Percentiles rank a stretch among this genome's conserved stretches.
Evolutionary conservation across 2,888 invertebrate species (phyloP).

Genomic region (Lathronympha strigana): DNA sequence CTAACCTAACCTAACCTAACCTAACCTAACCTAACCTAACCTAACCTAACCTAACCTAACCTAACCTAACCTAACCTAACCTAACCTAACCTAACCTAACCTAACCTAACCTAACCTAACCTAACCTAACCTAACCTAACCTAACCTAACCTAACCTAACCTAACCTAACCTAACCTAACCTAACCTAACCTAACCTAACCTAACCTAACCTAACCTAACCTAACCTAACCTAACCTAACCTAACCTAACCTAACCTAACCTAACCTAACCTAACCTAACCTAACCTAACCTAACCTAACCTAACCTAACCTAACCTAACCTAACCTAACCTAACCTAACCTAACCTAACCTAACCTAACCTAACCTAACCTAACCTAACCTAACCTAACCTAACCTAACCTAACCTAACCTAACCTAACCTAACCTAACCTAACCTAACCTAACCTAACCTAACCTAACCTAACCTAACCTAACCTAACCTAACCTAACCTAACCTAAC

Average conservation of each 20-base stretch:
- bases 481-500: conserved; percentile 6
- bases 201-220: conserved; percentile 6
- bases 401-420: conserved; percentile 6
- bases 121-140: not conserved
- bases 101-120: not conserved
- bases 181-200: conserved; percentile 4
- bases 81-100: not conserved
- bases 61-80: not conserved
- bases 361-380: conserved; percentile 6
- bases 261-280: conserved; percentile 6
- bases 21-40: not conserved
- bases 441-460: conserved; percentile 6
- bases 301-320: conserved; percentile 6
- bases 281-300: conserved; percentile 6
- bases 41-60: not conserved
- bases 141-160: not conserved
- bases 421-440: conserved; percentile 6
- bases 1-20: conserved; percentile 16
- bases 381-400: conserved; percentile 6
- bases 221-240: conserved; percentile 6
- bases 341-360: conserved; percentile 6
- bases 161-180: not conserved
- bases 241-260: conserved; percentile 6
- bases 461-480: conserved; percentile 6
- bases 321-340: conserved; percentile 6